Evolutionary conservation across 2,113 vertebrate species (phyloP), one percentile per base, ranked within the genome.

Genomic region (Rhegmatorhina hoffmannsi): DNA sequence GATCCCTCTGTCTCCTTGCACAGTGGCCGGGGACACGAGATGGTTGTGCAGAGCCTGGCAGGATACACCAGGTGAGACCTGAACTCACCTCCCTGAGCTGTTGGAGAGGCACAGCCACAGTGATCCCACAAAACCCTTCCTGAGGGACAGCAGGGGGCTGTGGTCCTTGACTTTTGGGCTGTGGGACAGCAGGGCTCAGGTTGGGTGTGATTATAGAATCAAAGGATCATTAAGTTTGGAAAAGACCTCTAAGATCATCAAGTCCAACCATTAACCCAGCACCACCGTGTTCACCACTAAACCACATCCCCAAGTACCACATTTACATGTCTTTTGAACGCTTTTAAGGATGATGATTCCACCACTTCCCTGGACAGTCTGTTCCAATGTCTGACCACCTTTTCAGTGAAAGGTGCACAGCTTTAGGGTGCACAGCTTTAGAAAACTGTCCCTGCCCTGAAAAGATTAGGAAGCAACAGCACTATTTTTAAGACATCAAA

Each of bases 161-260:
- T 31, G 58, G 11, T 17, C 33, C 49, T 67, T 46, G 81, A 36
- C 38, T 25, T 40, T 33, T 0, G 0, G 58, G 43, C 47, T 70
- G 29, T 2, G 5, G 53, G 40, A 76, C 19, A 11, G 17, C 43
- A 74, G 47, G 29, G 34, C 55, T 74, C 50, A 63, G 63, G n/a
- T 28, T 68, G 47, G 33, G 33, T 25, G 56, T 31, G 56, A 56
- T 56, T 33, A 56, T 0, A 24, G 49, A 33, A 69, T 36, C 49
- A 70, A 0, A 33, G 34, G 31, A 34, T 72, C 28, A 64, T 17
- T 31, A 63, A 70, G 5, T 4, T 13, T 70, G 49, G 49, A 36
- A 33, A 50, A 63, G 47, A 28, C 4, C 34, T 36, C 49, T 17
- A 20, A 63, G 31, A 43, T 20, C 21, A 33, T 26, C 2, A 6